Conservation (phyloP, 2,113 vertebrate genomes). For the Mormyrus lacerda region DNA sequence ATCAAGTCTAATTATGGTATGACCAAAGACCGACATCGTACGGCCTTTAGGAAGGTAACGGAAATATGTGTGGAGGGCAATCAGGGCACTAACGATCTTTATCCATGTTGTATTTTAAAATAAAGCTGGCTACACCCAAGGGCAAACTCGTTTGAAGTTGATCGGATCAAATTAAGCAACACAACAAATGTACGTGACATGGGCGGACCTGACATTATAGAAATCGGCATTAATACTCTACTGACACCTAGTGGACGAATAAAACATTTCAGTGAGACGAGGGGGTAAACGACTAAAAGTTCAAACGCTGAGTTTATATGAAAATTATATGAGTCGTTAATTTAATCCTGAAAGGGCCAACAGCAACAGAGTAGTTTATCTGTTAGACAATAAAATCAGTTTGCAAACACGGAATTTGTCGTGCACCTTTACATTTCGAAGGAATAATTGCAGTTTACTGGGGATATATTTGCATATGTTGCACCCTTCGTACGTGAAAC, state of each 20-base stretch:
- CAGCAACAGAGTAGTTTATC: not conserved
- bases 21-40: not conserved
- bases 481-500: conserved; percentile 15
- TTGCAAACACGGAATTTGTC: not conserved
- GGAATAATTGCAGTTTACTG: not conserved
- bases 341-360: not conserved
- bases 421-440: not conserved
- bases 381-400: not conserved
- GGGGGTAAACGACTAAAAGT: not conserved
- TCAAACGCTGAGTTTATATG: not conserved
- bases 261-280: not conserved
- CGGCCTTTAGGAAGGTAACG: not conserved
- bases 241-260: conserved; percentile 28
- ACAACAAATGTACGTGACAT: not conserved
- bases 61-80: not conserved
- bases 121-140: not conserved
- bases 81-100: not conserved
- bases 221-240: conserved; percentile 2
- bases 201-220: not conserved
- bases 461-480: conserved; percentile 16
- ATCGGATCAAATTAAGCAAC: not conserved
- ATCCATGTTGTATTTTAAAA: not conserved
- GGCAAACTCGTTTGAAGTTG: not conserved
- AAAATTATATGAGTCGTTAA: not conserved
- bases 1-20: not conserved